Evolutionary conservation across 2,797 vertebrate species (phyloP).

Genomic region (Telmatherina bonti): DNA sequence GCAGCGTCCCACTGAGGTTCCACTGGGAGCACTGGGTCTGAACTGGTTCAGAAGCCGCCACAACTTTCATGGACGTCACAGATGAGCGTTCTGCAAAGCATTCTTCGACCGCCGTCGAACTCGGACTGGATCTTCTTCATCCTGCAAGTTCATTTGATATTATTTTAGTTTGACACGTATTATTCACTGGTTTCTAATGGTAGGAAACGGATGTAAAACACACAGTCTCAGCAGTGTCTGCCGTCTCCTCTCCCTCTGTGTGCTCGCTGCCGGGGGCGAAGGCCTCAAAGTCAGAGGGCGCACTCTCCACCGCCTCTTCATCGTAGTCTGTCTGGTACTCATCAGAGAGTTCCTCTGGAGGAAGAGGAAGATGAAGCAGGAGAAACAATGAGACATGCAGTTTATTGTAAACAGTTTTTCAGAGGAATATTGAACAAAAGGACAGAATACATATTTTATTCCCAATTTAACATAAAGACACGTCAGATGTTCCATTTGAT

Average conservation of each 20-base stretch:
- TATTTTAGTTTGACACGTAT: background rate
- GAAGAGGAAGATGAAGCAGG: background rate
- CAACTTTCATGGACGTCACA: constrained; percentile 15
- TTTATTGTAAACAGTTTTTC: background rate
- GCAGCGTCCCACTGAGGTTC: background rate
- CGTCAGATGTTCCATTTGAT: too few species aligned
- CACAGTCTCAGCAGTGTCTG: constrained; percentile 86
- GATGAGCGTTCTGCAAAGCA: background rate
- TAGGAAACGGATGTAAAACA: background rate
- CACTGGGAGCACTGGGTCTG: background rate
- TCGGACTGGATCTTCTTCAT: constrained; percentile 63
- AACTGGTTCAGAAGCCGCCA: background rate
- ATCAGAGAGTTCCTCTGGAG: constrained; percentile 87
- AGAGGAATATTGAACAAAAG: background rate
- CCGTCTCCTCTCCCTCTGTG: constrained; percentile 80
- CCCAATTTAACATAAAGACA: too few species aligned
- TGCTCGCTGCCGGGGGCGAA: constrained; percentile 70
- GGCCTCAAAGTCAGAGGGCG: constrained; percentile 79
- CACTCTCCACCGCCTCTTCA: constrained; percentile 85
- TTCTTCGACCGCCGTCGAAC: background rate
- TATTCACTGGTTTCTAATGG: background rate
- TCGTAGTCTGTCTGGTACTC: constrained; percentile 95
- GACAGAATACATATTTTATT: too few species aligned
- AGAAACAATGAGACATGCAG: background rate
- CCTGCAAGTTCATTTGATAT: constrained; percentile 55